Evolutionary conservation across 1,140 invertebrate genomes (phyloP).

Genomic region (Drosophila nannoptera): DNA sequence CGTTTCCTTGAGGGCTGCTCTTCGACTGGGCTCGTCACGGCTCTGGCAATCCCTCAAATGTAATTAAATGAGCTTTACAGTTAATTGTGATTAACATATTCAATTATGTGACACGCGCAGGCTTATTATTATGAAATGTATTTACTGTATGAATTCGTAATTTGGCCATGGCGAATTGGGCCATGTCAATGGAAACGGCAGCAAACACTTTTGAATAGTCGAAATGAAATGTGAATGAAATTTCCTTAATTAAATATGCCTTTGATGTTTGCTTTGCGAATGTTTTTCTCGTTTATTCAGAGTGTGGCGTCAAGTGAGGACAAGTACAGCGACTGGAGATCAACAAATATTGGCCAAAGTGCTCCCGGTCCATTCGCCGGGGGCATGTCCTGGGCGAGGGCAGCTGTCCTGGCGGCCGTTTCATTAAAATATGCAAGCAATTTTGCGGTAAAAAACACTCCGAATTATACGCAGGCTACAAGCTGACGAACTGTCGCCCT

Average conservation of each 20-base stretch:
- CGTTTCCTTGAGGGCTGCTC: too few species aligned
- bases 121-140: not conserved
- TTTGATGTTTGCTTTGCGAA: slow-evolving; percentile 8
- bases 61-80: not conserved
- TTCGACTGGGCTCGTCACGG: too few species aligned
- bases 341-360: slow-evolving; percentile 39
- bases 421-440: slow-evolving; percentile 77
- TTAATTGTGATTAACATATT: slow-evolving; percentile 5
- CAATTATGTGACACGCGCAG: not conserved
- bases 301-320: slow-evolving; percentile 42
- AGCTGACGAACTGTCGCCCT: slow-evolving; percentile 18
- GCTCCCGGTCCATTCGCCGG: slow-evolving; percentile 3
- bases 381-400: slow-evolving; percentile 42
- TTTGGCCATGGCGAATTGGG: not conserved
- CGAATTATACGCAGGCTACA: slow-evolving; percentile 59
- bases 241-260: slow-evolving; percentile 31
- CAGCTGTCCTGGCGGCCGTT: slow-evolving; percentile 66
- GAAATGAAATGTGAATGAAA: not conserved
- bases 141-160: not conserved
- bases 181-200: not conserved
- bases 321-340: slow-evolving; percentile 51
- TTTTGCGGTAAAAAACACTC: slow-evolving; percentile 75
- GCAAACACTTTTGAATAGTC: not conserved
- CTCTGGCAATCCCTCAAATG: too few species aligned
- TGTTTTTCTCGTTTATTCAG: slow-evolving; percentile 25